phyloP scores from a whole-genome alignment of 2,797 vertebrate species.

The Takifugu rubripes region DNA sequence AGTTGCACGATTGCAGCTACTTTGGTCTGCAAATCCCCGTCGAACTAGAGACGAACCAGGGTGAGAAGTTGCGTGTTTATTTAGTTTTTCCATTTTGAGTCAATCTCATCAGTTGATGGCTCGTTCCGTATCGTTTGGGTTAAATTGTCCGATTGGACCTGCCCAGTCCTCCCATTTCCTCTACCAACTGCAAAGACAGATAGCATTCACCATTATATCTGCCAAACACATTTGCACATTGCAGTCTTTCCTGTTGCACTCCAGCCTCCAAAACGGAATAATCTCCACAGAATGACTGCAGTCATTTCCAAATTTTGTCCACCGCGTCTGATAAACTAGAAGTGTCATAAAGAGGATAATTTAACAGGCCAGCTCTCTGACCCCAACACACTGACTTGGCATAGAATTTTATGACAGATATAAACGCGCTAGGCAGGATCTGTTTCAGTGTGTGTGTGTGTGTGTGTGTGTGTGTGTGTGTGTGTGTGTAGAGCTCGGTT shows the following conservation, averaged over 20 bases:
- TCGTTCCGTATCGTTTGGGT: too few relatives aligned
- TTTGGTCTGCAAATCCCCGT: neutral
- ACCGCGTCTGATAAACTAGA: conserved; percentile 6
- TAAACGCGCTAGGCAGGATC: conserved; percentile 9
- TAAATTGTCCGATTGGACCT: too few relatives aligned
- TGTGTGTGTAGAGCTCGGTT: conserved; percentile 8
- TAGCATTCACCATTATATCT: too few relatives aligned
- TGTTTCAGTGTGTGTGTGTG: conserved; percentile 6
- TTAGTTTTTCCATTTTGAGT: neutral
- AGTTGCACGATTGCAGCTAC: neutral
- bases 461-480: conserved; percentile 3
- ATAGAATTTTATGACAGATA: conserved; percentile 23
- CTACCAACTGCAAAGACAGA: too few relatives aligned
- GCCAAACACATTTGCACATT: too few relatives aligned
- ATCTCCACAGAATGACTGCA: neutral
- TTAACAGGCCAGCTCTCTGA: conserved; percentile 18
- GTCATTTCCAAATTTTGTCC: conserved; percentile 4
- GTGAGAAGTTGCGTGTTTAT: neutral
- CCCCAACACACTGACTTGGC: conserved; percentile 19
- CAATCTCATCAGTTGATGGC: too few relatives aligned
- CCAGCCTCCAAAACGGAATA: too few relatives aligned
- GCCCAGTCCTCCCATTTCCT: too few relatives aligned
- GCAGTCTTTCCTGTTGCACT: too few relatives aligned
- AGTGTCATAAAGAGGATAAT: conserved; percentile 16
- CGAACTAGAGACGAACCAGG: neutral